Conservation (phyloP, 2,888 invertebrate species). For the Cheilosia vulpina region DNA sequence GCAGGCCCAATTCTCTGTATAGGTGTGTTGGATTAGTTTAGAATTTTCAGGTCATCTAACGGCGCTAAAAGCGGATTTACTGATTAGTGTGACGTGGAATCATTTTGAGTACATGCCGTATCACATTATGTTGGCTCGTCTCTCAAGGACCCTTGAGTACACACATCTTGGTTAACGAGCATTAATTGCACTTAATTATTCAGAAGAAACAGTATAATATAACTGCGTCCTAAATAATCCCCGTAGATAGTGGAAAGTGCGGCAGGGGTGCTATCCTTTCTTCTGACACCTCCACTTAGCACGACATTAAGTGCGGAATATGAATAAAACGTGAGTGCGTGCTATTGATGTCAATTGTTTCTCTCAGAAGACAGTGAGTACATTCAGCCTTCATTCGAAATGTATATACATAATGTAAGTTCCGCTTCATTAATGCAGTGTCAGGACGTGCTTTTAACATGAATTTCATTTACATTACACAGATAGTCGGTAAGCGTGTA, state of each 20-base stretch:
- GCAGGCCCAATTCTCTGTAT: conserved; percentile 1
- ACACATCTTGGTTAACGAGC: conserved; percentile 6
- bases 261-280: conserved; percentile 25
- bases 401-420: background rate
- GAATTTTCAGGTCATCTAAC: background rate
- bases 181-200: conserved; percentile 54
- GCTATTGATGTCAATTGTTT: conserved; percentile 59
- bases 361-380: background rate
- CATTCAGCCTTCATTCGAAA: conserved; percentile 30
- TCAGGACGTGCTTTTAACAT: conserved; percentile 4
- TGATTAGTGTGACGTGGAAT: background rate
- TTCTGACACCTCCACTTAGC: conserved; percentile 34
- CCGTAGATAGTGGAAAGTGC: conserved; percentile 19
- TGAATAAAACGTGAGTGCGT: conserved; percentile 44
- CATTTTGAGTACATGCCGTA: background rate
- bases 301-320: conserved; percentile 41
- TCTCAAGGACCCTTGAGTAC: conserved; percentile 1
- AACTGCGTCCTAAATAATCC: conserved; percentile 41
- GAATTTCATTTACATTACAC: background rate
- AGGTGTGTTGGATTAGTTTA: no score
- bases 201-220: conserved; percentile 34
- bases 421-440: background rate
- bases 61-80: background rate
- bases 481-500: background rate
- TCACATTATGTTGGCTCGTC: background rate